Evolutionary conservation across 2,888 invertebrate genomes (phyloP).

Genomic region (Rotaria magnacalcarata): DNA sequence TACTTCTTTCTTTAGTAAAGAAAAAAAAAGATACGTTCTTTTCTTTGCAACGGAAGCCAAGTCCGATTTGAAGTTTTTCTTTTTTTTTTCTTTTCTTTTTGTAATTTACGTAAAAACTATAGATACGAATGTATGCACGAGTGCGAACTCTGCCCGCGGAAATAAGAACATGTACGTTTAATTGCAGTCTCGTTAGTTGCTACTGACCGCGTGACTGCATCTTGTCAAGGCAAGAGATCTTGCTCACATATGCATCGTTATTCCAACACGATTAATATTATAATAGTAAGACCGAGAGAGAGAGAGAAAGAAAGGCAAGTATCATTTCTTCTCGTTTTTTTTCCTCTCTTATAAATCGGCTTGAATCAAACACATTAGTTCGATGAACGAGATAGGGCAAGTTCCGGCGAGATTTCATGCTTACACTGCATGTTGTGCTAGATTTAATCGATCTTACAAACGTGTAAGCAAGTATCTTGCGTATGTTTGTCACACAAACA

Average conservation of each 20-base stretch:
- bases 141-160: not conserved
- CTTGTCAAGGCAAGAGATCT: conserved; percentile 17
- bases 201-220: not conserved
- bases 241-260: not conserved
- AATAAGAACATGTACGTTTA: not conserved
- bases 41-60: not conserved
- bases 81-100: not conserved
- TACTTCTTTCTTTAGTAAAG: not conserved
- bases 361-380: not conserved
- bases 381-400: not conserved
- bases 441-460: conserved; percentile 22
- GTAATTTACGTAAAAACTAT: not conserved
- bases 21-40: not conserved
- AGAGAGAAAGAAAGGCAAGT: not conserved
- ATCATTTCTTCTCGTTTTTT: not conserved
- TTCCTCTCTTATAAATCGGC: not conserved
- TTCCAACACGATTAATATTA: not conserved
- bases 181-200: not conserved
- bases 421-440: not conserved
- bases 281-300: not conserved
- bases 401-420: conserved; percentile 21
- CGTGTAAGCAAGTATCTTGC: not conserved
- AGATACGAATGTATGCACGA: not conserved
- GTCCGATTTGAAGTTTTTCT: not conserved
- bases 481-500: not conserved